These are phyloP conservation scores for Luidia sarsii DNA, from an alignment of 53 echinoderm and acorn worm genomes.

Conservation along the genomic window DNA sequence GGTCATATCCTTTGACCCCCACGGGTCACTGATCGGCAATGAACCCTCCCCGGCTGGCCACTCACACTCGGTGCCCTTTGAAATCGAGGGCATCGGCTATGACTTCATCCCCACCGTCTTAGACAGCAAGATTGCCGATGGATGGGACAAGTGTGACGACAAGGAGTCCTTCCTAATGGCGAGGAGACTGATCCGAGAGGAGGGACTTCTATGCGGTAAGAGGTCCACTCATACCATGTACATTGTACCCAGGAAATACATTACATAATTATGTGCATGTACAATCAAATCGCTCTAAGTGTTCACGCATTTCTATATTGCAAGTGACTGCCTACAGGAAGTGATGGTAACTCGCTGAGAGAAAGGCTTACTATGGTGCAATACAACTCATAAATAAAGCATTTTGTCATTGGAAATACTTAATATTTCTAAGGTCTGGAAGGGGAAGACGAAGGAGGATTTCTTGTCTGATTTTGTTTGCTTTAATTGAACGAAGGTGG, in stretches of 20 bases:
- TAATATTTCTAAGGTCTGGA: no score
- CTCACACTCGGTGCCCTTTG: constrained; percentile 51
- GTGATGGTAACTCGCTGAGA: no score
- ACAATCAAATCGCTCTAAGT: neutral
- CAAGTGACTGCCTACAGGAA: no score
- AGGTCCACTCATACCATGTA: neutral
- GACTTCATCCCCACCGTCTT: constrained; percentile 94
- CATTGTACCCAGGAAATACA: neutral
- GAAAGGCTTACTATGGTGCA: no score
- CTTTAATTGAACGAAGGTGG: no score
- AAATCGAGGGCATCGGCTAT: constrained; percentile 95
- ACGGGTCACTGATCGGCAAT: constrained; percentile 62
- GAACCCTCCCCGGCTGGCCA: constrained; percentile 8
- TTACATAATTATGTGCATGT: neutral
- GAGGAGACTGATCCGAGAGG: constrained; percentile 84
- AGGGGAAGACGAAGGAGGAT: no score
- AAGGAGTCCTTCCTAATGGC: constrained; percentile 93
- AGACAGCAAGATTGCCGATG: constrained; percentile 70
- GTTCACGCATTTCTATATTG: no score
- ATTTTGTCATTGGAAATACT: no score
- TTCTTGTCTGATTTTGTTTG: no score
- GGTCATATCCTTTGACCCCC: constrained; percentile 67
- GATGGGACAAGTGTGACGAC: constrained; percentile 86
- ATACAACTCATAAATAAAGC: no score
- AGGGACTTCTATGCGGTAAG: constrained; percentile 96